phyloP scores from a whole-genome alignment of 2,888 invertebrate genomes.

The Melanotus villosus region DNA sequence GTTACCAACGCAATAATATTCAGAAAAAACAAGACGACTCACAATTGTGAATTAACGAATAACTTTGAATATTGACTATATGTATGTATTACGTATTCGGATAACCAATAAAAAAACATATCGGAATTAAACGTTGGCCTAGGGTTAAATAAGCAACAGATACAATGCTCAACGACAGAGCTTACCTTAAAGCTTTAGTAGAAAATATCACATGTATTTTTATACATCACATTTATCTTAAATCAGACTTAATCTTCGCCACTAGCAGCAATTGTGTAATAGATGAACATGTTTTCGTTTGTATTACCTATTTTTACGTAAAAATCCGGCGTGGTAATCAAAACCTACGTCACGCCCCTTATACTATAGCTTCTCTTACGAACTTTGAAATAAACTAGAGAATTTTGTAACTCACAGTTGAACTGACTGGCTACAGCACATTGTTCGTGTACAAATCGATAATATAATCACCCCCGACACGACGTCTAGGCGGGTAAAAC shows the following conservation, averaged over 20 bases:
- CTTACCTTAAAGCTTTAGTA: conserved; percentile 44
- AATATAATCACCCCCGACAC: conserved; percentile 44
- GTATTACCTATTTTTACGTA: conserved; percentile 42
- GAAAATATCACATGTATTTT: conserved; percentile 47
- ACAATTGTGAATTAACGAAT: too few relatives aligned
- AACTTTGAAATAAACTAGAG: conserved; percentile 31
- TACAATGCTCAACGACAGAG: too few relatives aligned
- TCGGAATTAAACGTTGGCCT: too few relatives aligned
- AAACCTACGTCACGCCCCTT: conserved; percentile 38
- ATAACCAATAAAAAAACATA: too few relatives aligned
- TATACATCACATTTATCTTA: conserved; percentile 43
- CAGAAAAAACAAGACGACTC: too few relatives aligned
- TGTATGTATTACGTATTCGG: too few relatives aligned
- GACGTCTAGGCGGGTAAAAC: conserved; percentile 46
- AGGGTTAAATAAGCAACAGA: too few relatives aligned
- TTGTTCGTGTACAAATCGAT: conserved; percentile 43
- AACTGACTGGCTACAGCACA: conserved; percentile 38
- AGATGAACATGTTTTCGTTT: conserved; percentile 40
- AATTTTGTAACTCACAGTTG: conserved; percentile 29
- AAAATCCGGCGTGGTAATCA: conserved; percentile 38
- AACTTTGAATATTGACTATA: too few relatives aligned
- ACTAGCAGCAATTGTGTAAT: conserved; percentile 1
- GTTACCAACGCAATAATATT: too few relatives aligned
- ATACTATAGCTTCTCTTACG: conserved; percentile 35
- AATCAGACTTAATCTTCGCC: conserved; percentile 43